Percentiles rank a stretch among this genome's conserved stretches.
phyloP scores from a whole-genome alignment of 2,888 invertebrate genomes.

The Cataglyphis rosenhaueri region DNA sequence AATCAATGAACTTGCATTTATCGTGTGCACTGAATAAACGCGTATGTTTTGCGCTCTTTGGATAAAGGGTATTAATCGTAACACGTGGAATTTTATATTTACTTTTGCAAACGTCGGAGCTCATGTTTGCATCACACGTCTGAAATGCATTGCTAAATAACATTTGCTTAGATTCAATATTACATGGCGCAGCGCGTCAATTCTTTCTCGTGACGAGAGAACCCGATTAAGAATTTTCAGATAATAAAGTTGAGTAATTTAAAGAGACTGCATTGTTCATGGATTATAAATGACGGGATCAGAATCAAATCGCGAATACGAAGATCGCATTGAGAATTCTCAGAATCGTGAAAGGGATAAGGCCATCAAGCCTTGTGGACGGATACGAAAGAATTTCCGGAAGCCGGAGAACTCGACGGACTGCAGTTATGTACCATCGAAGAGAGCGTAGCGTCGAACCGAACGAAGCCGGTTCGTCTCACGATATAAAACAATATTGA shows the following conservation, averaged over 20 bases:
- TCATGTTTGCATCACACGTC: constrained; percentile 23
- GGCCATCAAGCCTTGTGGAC: constrained; percentile 40
- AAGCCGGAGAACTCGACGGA: constrained; percentile 36
- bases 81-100: constrained; percentile 56
- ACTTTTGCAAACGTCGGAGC: constrained; percentile 26
- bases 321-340: neutral
- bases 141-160: constrained; percentile 19
- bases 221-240: neutral
- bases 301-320: constrained; percentile 16
- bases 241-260: neutral
- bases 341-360: constrained; percentile 43
- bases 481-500: constrained; percentile 83
- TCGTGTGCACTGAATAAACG: constrained; percentile 54
- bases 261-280: neutral
- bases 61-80: constrained; percentile 48
- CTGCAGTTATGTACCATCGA: constrained; percentile 64
- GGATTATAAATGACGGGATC: neutral
- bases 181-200: neutral
- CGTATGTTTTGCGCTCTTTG: constrained; percentile 46
- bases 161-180: neutral
- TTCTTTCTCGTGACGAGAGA: neutral
- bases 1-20: constrained; percentile 56
- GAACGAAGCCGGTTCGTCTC: constrained; percentile 75
- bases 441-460: constrained; percentile 71
- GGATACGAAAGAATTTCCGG: constrained; percentile 63